Base-by-base conservation (phyloP, 2,888 invertebrate genomes). In the Crioceris asparagi region DNA sequence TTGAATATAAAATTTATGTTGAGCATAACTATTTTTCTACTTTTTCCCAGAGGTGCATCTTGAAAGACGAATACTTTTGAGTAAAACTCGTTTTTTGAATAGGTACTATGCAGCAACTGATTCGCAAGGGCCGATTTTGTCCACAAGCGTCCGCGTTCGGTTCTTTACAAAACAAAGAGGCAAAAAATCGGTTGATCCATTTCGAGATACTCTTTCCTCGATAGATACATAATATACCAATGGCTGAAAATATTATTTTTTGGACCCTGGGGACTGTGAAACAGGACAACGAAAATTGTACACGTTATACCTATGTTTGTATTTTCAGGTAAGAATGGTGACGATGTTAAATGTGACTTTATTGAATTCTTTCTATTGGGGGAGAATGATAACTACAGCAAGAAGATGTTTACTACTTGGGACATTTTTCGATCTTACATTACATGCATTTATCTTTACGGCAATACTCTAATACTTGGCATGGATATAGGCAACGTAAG, bases 391-490 rank as follows among this genome's bases (percentile, higher is more conserved):
- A 48, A 54, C 34, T 57, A 55, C 41, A 56, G 60, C 25, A 60
- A 60, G 37, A 64, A 63, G 47, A 47, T 62, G 37, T 65, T 62
- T 40, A 59, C 60, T 32, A 56, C 57, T 21, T 62, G 60, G 57
- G 57, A 59, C 32, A 56, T 57, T 16, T 57, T 64, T 26, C 48
- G 51, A 11, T 55, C 59, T 14, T 55, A 54, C 25, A 61, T 65
- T 21, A 61, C 62, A 4, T 62, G 61, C 44, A 59, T 63, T 48
- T 62, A 51, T 45, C 42, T 64, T 3, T 64, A 63, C 50, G 64
- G 63, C 12, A 63, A 62, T 39, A 63, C 61, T 8, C 52, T 65
- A 35, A 48, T 63, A 14, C 42, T 65, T 16, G 64, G 62, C 23
- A 56, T 59, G 17, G 59, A 59, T 47, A 50, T 51, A 21, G 64